Conservation (phyloP, 2,113 vertebrate species). For the Phaethornis superciliosus region DNA sequence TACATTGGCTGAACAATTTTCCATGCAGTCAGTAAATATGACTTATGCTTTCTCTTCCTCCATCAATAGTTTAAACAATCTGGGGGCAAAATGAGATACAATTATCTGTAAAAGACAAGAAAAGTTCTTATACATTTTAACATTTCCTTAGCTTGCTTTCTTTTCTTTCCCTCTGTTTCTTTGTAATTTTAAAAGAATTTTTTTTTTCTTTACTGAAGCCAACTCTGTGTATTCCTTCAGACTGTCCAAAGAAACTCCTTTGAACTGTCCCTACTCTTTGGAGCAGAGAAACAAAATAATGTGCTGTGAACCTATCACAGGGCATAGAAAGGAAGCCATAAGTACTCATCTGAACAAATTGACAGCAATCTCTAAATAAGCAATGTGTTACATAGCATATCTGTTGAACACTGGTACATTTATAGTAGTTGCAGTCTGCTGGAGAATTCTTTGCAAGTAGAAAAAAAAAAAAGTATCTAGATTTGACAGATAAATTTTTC, state of each 20-base stretch:
- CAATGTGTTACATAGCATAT: background rate
- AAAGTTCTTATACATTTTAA: background rate
- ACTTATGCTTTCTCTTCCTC: constrained; percentile 54
- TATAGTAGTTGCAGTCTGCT: background rate
- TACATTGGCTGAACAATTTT: constrained; percentile 25
- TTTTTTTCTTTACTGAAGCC: background rate
- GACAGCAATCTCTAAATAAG: background rate
- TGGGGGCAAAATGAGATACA: constrained; percentile 8
- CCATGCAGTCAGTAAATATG: constrained; percentile 57
- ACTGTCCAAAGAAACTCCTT: background rate
- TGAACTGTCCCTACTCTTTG: background rate
- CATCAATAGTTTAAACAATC: constrained; percentile 52
- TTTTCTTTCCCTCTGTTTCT: background rate
- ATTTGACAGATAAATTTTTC: constrained; percentile 54
- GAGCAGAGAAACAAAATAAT: background rate
- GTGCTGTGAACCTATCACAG: background rate
- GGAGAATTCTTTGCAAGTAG: constrained; percentile 20
- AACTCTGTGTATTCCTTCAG: background rate
- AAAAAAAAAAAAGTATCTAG: background rate
- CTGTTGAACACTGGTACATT: background rate
- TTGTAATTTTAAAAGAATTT: background rate
- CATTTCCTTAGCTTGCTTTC: background rate
- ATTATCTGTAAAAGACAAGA: background rate
- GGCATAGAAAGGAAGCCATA: background rate
- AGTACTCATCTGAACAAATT: background rate